A percentile compares a stretch with the other conserved stretches of the same genome.
These are phyloP conservation scores for Meles meles DNA, from an alignment of 2,113 vertebrate species.

Conservation along the genomic window DNA sequence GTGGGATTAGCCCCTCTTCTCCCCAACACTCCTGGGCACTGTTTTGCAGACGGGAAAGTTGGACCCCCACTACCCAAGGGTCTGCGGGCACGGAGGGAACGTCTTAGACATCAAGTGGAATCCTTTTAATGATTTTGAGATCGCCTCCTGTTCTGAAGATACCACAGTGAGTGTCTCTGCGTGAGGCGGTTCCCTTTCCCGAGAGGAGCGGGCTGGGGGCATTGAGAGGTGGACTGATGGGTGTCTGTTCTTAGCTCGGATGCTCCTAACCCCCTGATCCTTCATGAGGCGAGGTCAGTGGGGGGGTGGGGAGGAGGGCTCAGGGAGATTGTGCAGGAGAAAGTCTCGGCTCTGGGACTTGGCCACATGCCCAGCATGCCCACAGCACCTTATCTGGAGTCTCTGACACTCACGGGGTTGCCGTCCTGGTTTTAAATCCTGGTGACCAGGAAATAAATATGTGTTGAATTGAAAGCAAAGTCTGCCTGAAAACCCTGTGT, in stretches of 20 bases:
- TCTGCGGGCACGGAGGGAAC: slow-evolving; percentile 92
- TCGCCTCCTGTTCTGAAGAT: slow-evolving; percentile 95
- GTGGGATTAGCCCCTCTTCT: not conserved
- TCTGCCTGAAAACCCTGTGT: not conserved
- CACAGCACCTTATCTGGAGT: not conserved
- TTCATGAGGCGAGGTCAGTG: not conserved
- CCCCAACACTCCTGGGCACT: not conserved
- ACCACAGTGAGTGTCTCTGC: slow-evolving; percentile 83
- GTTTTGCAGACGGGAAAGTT: slow-evolving; percentile 91
- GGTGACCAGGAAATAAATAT: not conserved
- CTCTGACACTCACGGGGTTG: not conserved
- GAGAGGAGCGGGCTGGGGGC: not conserved
- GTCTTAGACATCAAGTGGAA: slow-evolving; percentile 96
- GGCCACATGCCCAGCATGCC: not conserved
- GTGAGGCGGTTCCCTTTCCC: fast-evolving
- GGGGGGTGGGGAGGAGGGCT: fast-evolving
- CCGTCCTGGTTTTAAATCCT: not conserved
- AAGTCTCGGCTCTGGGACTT: not conserved
- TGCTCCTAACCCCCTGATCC: not conserved
- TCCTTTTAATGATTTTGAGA: slow-evolving; percentile 93
- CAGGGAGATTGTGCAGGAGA: not conserved
- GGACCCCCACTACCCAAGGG: slow-evolving; percentile 89
- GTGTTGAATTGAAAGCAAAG: not conserved
- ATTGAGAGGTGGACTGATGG: fast-evolving
- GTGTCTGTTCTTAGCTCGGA: not conserved